Evolutionary conservation across 2,888 invertebrate species (phyloP), one percentile per base, ranked within the genome.

Genomic region (Hesperia comma): DNA sequence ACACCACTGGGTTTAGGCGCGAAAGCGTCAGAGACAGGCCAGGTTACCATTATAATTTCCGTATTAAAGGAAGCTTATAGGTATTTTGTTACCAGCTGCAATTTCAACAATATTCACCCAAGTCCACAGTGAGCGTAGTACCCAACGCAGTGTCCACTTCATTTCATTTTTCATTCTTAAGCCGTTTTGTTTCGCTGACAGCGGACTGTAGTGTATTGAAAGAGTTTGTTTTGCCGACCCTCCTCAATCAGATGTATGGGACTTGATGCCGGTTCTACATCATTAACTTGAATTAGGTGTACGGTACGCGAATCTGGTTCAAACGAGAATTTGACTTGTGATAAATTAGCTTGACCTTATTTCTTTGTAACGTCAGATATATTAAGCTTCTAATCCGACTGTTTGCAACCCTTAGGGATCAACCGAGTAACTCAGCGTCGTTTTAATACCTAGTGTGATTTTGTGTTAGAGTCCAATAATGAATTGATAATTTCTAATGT

Each of bases 101-200:
- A 5, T 26, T 26, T 26, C 26, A 26, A 5, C 5, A 26, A 26
- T 5, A 26, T 26, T 26, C 5, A 26, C 46, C 19, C 43, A 81
- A 75, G 77, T 85, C 55, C 81, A 69, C 19, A 81, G 68, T 78
- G 63, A 70, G 0, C n/a, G 49, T 33, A 68, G 68, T 71, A 62
- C 41, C 71, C 70, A 69, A 70, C 73, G 69, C 77, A 79, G 74
- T 86, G 90, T 90, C 91, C 90, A 90, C 85, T 90, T 88, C 82
- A 92, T 92, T 92, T 92, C 88, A 91, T 92, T 92, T 92, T 92
- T 92, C 91, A 91, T 85, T 85, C 87, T 85, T 86, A 82, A 79
- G 83, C 79, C 82, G 85, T 90, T 90, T 90, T 91, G 90, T 90
- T 88, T 80, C 80, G 83, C 78, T 83, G 89, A 90, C 90, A 87